Evolutionary conservation across 2,113 vertebrate species (phyloP).

Genomic region (Noctilio leporinus): DNA sequence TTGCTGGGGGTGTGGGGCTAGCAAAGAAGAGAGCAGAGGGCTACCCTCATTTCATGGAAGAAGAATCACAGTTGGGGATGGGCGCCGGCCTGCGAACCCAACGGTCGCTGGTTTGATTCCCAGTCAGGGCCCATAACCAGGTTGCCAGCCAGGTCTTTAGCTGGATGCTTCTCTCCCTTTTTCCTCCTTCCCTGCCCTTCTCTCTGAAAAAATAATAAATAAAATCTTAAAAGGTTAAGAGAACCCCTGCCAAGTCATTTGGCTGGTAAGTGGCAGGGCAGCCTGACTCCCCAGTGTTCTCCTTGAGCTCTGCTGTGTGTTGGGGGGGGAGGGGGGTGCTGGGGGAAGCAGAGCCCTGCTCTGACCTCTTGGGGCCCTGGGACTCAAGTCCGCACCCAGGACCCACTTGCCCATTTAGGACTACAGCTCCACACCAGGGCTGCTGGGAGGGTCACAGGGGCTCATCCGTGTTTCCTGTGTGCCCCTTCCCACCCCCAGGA

Average conservation of each 20-base stretch:
- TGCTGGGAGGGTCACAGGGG: too few species aligned
- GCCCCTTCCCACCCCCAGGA: constrained; percentile 72
- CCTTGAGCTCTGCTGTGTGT: neutral
- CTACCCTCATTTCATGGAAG: neutral
- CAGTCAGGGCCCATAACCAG: too few species aligned
- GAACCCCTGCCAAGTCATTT: neutral
- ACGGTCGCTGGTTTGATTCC: too few species aligned
- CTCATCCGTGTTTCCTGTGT: neutral
- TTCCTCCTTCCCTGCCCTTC: too few species aligned
- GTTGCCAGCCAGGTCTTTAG: too few species aligned
- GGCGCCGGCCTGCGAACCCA: too few species aligned
- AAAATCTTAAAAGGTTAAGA: neutral
- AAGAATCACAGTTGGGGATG: neutral
- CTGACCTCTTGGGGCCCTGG: neutral
- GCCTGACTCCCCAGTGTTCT: neutral
- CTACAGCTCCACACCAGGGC: neutral
- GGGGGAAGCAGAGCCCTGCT: neutral
- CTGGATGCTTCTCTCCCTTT: too few species aligned
- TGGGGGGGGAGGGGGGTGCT: neutral
- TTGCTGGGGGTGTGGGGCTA: too few species aligned
- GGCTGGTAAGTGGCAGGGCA: neutral
- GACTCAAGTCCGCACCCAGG: neutral
- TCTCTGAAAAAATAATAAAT: too few species aligned
- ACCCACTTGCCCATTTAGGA: neutral
- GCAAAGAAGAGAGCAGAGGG: neutral